A percentile compares a stretch with the other conserved stretches of the same genome.
Evolutionary conservation across 2,888 invertebrate species (phyloP).

Genomic region (Anthophora plumipes): DNA sequence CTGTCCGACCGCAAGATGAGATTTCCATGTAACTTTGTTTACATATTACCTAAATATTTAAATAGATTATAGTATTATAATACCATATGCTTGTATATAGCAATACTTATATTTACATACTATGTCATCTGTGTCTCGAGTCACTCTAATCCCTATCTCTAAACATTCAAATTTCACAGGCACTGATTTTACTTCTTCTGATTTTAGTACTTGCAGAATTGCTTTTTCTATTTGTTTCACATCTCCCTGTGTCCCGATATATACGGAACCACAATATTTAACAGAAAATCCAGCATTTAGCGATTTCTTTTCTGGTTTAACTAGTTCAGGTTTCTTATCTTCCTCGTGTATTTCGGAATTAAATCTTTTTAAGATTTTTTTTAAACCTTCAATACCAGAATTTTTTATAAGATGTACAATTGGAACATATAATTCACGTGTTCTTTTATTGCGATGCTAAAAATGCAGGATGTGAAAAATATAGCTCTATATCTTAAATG

Average conservation of each 20-base stretch:
- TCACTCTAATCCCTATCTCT: conserved; percentile 85
- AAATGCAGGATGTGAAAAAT: conserved; percentile 38
- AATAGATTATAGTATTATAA: conserved; percentile 9
- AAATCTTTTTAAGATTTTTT: conserved; percentile 69
- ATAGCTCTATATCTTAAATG: background rate
- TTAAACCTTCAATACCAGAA: conserved; percentile 78
- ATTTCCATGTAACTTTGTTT: conserved; percentile 88
- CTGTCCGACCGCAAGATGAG: conserved; percentile 87
- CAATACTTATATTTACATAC: conserved; percentile 72
- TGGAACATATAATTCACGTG: conserved; percentile 85
- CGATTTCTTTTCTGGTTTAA: conserved; percentile 44
- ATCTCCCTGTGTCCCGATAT: conserved; percentile 85
- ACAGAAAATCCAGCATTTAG: conserved; percentile 83
- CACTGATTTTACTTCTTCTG: conserved; percentile 76
- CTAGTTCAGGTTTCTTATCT: conserved; percentile 22
- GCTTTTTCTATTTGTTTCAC: conserved; percentile 86
- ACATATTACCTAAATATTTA: conserved; percentile 85
- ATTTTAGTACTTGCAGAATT: conserved; percentile 80
- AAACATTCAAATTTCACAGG: conserved; percentile 85
- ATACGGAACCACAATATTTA: conserved; percentile 85
- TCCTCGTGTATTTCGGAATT: conserved; percentile 47
- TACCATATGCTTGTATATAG: background rate
- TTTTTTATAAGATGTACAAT: conserved; percentile 82
- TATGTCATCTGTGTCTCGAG: conserved; percentile 81
- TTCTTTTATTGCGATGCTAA: conserved; percentile 80